Evolutionary conservation across 1,140 invertebrate species (phyloP), one percentile per base, ranked within the genome.

Genomic region (Chironomus tepperi): DNA sequence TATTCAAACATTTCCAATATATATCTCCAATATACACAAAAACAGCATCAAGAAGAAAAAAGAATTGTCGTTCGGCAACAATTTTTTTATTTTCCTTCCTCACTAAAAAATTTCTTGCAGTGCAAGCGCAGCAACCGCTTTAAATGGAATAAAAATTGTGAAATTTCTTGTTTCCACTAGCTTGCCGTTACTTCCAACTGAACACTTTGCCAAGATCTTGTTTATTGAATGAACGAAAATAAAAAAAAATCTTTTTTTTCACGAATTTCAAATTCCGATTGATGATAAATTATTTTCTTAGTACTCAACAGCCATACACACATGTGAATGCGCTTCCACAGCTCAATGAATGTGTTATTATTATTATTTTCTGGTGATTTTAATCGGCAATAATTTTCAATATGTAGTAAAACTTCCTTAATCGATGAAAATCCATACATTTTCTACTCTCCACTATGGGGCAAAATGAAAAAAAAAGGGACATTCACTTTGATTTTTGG

Each of bases 81-180:
- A 34, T 34, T 34, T 34, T 34, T 34, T n/a, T n/a, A n/a, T n/a
- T 47, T 47, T 47, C 15, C 43, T 47, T 47, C 43, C 15, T 47
- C 43, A 10, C 43, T 47, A 2, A 10, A n/a, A n/a, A n/a, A 15
- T 10, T 15, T 47, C 15, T 47, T 47, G 43, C 43, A 47, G 24
- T 34, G 24, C 24, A 34, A 34, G 24, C n/a, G n/a, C 24, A 57
- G 3, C n/a, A n/a, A 57, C 47, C 15, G 47, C 47, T 57, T n/a
- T 57, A 57, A 57, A 57, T 57, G 47, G 47, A 57, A n/a, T n/a
- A n/a, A 15, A 57, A 57, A 57, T 57, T 57, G 47, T 57, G 47
- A 57, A 57, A 57, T 57, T 57, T 57, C 47, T 12, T 57, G 47
- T 57, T 57, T 57, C n/a, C 12, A 34, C 24, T 34, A 34, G 24